phyloP scores from a whole-genome alignment of 1,140 invertebrate species.

The Pachypsylla venusta region DNA sequence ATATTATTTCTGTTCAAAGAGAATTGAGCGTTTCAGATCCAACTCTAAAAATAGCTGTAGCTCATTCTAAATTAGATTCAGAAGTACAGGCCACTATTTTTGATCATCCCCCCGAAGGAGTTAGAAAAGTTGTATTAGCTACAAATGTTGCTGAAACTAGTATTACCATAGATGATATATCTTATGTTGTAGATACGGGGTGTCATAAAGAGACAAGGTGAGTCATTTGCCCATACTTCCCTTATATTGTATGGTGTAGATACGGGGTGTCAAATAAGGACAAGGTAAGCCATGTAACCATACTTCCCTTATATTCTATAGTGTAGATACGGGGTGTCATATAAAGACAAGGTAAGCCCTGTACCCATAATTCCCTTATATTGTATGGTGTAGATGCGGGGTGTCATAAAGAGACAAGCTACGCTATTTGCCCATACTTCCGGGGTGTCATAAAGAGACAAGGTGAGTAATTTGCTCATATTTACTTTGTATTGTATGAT shows the following conservation, averaged over 20 bases:
- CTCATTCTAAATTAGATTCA: constrained; percentile 18
- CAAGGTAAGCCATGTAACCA: not conserved
- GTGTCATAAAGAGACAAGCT: not conserved
- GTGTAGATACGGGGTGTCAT: not conserved
- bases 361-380: no score
- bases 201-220: constrained; percentile 19
- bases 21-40: not conserved
- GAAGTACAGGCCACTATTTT: constrained; percentile 19
- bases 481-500: not conserved
- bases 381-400: no score
- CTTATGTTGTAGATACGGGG: constrained; percentile 59
- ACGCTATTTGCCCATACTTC: no score
- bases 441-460: not conserved
- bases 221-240: not conserved
- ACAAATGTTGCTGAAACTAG: constrained; percentile 73
- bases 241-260: not conserved
- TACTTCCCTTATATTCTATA: not conserved
- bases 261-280: not conserved
- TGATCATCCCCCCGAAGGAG: constrained; percentile 11
- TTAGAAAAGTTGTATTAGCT: constrained; percentile 44
- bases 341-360: not conserved
- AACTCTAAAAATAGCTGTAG: constrained; percentile 14
- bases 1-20: constrained; percentile 13
- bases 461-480: constrained; percentile 8
- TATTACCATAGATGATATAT: constrained; percentile 80